Evolutionary conservation across 2,888 invertebrate species (phyloP), one percentile per base, ranked within the genome.

Genomic region (Vesta saturnalis): DNA sequence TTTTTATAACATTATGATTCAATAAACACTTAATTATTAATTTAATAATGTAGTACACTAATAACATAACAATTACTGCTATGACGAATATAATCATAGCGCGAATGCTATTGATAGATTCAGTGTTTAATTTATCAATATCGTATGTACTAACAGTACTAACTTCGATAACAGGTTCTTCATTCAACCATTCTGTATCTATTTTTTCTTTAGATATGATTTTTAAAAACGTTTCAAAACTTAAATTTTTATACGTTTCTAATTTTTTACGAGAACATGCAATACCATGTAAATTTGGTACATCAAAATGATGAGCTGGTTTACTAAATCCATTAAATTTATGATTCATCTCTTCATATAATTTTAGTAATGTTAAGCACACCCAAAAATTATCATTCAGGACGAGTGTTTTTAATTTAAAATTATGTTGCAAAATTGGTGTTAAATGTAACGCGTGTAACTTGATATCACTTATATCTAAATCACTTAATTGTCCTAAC

Each of bases 271-370:
- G 43, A n/a, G 66, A 61, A 55, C 66, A 66, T 4, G 66, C 66
- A 15, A 66, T 61, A 2, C 66, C 66, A 18, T 66, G 66, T 43
- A 66, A 56, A 39, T 66, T 66, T 3, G 66, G 60, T 8, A 66
- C 66, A 18, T 55, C 57, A 57, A 60, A 66, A 55, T 66, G 66
- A 1, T 61, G 23, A 4, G 47, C n/a, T 6, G 60, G 56, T 30
- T 10, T n/a, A 46, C 16, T 6, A 55, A 66, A 55, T 12, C 57
- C 66, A 12, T 16, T 23, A 21, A 19, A 15, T 18, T 49, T 19
- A 15, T 21, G n/a, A 22, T 22, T 56, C 14, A 66, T n/a, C 15
- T 39, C 18, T 19, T 49, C 56, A 21, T 61, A 66, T 46, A 66
- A 61, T 23, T 60, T 1, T 6, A 60, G n/a, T 15, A 66, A 43